These are phyloP conservation scores for Cosmopolites sordidus DNA, from an alignment of 2,888 invertebrate genomes.

Conservation along the genomic window DNA sequence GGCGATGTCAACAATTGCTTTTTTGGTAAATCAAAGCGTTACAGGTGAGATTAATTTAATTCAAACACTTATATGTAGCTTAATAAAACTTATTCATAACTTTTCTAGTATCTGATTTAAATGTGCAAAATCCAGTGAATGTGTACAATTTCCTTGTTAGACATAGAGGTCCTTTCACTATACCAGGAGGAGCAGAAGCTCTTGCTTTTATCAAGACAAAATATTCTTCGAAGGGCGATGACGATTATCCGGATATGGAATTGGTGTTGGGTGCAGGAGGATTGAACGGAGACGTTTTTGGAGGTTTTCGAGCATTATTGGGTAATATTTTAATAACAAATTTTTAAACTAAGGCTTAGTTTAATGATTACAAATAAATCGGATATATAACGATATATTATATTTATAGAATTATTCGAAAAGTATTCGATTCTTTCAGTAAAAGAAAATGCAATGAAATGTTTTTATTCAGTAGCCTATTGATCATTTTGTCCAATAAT, in stretches of 20 bases:
- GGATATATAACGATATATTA: no score
- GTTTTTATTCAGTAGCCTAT: no score
- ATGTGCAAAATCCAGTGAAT: slow-evolving; percentile 52
- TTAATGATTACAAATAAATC: no score
- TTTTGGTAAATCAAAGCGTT: slow-evolving; percentile 65
- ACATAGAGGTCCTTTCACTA: slow-evolving; percentile 67
- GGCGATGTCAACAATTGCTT: slow-evolving; percentile 67
- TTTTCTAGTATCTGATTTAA: slow-evolving; percentile 55
- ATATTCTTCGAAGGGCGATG: slow-evolving; percentile 47
- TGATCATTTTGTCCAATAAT: no score
- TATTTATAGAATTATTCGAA: no score
- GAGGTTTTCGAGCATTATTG: slow-evolving; percentile 60
- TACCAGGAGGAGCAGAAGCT: slow-evolving; percentile 72
- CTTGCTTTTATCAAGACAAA: slow-evolving; percentile 70
- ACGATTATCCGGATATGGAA: slow-evolving; percentile 72
- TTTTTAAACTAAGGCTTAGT: no score
- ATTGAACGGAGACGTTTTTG: slow-evolving; percentile 68
- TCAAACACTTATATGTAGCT: no score
- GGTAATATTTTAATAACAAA: slow-evolving; percentile 52
- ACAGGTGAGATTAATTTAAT: slow-evolving; percentile 46
- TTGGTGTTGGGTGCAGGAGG: slow-evolving; percentile 75
- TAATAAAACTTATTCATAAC: background rate
- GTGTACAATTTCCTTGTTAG: slow-evolving; percentile 60
- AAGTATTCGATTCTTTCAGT: no score
- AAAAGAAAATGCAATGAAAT: no score